phyloP scores from a whole-genome alignment of 2,888 invertebrate genomes.

The Himalopsyche kuldschensis region DNA sequence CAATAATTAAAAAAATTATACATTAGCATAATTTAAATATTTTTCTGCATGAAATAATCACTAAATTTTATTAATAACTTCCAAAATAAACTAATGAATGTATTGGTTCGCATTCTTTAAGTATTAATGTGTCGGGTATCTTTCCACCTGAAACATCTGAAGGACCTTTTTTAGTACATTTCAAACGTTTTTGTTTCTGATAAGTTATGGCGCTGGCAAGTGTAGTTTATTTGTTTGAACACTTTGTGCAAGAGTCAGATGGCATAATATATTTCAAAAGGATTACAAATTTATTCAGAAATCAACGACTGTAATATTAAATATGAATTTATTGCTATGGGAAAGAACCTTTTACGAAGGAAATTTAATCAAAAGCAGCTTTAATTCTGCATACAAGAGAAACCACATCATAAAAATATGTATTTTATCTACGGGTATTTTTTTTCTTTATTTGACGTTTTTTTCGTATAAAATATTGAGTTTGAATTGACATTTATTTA shows the following conservation, averaged over 20 bases:
- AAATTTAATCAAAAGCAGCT: not conserved
- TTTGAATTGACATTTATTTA: not conserved
- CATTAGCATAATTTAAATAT: too few relatives aligned
- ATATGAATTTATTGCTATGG: not conserved
- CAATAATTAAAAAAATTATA: too few relatives aligned
- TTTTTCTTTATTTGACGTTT: not conserved
- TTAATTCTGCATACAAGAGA: not conserved
- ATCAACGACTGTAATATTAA: constrained; percentile 2
- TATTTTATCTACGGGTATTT: not conserved
- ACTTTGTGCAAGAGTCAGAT: not conserved
- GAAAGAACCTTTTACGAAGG: not conserved
- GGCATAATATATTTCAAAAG: constrained; percentile 2
- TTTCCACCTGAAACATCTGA: not conserved
- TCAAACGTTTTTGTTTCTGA: not conserved
- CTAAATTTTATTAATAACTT: too few relatives aligned
- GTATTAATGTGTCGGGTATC: not conserved
- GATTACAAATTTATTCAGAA: constrained; percentile 3
- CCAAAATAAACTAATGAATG: too few relatives aligned
- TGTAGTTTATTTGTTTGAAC: not conserved
- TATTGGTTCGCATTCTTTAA: too few relatives aligned
- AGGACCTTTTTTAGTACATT: not conserved
- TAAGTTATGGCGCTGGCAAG: not conserved
- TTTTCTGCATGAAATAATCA: too few relatives aligned
- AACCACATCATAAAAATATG: not conserved
- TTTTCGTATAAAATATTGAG: not conserved